Base-by-base conservation (phyloP, 2,113 vertebrate genomes). In the Phalacrocorax pelagicus region DNA sequence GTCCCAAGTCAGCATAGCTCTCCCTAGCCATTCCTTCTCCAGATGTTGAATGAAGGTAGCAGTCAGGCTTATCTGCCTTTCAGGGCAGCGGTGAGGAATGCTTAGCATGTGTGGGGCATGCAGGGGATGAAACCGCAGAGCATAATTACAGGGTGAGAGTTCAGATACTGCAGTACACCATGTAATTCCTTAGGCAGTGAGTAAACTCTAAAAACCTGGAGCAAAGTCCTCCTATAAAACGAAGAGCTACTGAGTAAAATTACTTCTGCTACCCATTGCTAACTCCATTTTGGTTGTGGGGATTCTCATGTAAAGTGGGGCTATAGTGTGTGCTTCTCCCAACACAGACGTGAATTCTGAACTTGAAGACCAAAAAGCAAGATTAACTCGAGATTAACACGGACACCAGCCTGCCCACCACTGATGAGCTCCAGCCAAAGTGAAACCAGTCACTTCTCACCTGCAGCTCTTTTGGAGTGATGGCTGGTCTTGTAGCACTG, bases 101-200 rank as follows among this genome's bases (percentile, higher is more conserved):
- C 49, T 75, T 7, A 71, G 58, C 30, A 38, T 82, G n/a, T 58
- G 24, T 3, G 11, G 21, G 59, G 34, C 65, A 81, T 15, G 0
- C 46, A 36, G 83, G 65, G 89, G 83, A 83, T 94, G 73, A 96
- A 96, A 94, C 74, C 86, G 46, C 82, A 88, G 57, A 8, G 10
- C 0, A 0, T n/a, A 36, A 18, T 38, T 88, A 70, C 38, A 52
- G 49, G 73, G 79, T 72, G 65, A 94, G 86, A 62, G 58, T 77
- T 95, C 84, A 66, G 80, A 52, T 66, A 27, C 44, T 83, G 38
- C 54, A 46, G 62, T 20, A 52, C 65, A 51, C 70, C 18, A 9
- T 51, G 36, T 15, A 52, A 73, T 77, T 82, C 73, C 27, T 87
- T 65, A 66, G 66, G 55, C 73, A 81, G 82, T 42, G 52, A 83